Conservation (phyloP, 2,888 invertebrate species). For the Anthophora plumipes region DNA sequence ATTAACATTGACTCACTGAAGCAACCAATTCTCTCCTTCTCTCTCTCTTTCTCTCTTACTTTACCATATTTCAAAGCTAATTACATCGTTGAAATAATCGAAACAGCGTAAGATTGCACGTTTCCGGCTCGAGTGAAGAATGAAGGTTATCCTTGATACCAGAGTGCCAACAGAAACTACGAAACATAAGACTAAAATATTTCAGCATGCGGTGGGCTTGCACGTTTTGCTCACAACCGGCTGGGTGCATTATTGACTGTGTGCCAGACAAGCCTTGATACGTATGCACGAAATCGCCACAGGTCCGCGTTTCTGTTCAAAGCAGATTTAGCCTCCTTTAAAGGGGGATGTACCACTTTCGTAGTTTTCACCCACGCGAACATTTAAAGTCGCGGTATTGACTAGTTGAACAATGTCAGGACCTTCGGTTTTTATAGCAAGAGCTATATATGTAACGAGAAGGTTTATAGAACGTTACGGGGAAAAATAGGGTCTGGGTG, state of each 20-base stretch:
- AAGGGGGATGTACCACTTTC: conserved; percentile 34
- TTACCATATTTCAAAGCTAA: background rate
- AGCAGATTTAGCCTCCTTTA: conserved; percentile 20
- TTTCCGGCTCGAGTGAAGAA: conserved; percentile 52
- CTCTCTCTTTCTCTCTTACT: background rate
- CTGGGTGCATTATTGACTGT: conserved; percentile 63
- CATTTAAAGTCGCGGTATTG: conserved; percentile 7
- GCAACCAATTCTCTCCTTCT: background rate
- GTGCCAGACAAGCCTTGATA: conserved; percentile 53
- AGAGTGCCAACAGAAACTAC: conserved; percentile 67
- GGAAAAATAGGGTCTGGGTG: conserved; percentile 7
- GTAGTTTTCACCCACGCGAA: background rate
- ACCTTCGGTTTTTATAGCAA: conserved; percentile 38
- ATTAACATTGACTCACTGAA: background rate
- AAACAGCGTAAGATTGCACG: conserved; percentile 26
- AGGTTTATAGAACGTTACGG: conserved; percentile 14
- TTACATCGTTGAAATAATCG: conserved; percentile 6
- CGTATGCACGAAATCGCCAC: conserved; percentile 27
- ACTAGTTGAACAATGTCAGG: conserved; percentile 16
- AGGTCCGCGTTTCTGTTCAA: conserved; percentile 31
- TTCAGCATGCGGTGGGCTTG: conserved; percentile 48
- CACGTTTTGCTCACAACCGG: conserved; percentile 32
- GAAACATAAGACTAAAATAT: conserved; percentile 71
- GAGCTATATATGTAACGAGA: background rate
- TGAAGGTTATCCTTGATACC: conserved; percentile 58